phyloP scores from a whole-genome alignment of 1,140 invertebrate genomes.

The Drosophila prosaltans region DNA sequence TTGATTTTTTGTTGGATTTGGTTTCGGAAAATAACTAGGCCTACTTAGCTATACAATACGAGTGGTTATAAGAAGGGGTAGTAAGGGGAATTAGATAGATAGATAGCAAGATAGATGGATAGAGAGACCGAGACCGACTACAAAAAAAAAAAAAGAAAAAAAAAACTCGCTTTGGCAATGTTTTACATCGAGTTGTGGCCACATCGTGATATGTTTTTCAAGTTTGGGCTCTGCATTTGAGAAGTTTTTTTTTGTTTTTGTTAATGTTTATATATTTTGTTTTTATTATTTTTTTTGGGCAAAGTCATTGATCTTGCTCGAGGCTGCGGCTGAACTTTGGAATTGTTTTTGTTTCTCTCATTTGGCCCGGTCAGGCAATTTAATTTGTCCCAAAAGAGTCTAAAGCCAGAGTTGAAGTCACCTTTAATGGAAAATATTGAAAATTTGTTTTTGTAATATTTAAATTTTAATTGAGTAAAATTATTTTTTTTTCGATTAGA shows the following conservation, averaged over 20 bases:
- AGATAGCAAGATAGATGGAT: background rate
- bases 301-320: conserved; percentile 70
- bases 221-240: conserved; percentile 51
- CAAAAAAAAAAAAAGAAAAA: conserved; percentile 3
- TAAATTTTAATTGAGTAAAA: no score
- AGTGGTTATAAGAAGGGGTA: background rate
- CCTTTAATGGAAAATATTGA: conserved; percentile 11
- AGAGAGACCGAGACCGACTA: background rate
- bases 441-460: no score
- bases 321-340: conserved; percentile 43
- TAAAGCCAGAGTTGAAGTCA: background rate
- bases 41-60: conserved; percentile 6
- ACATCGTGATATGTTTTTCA: conserved; percentile 52
- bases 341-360: conserved; percentile 28
- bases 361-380: conserved; percentile 6
- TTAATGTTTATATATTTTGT: background rate
- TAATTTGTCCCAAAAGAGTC: conserved; percentile 10
- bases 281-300: conserved; percentile 4
- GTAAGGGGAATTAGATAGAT: background rate
- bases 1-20: background rate
- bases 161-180: conserved; percentile 37
- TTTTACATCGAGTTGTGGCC: conserved; percentile 13
- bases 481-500: no score
- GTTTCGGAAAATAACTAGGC: conserved; percentile 20
- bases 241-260: conserved; percentile 30